Evolutionary conservation across 2,113 vertebrate genomes (phyloP), one percentile per base, ranked within the genome.

Genomic region (Antidorcas marsupialis): DNA sequence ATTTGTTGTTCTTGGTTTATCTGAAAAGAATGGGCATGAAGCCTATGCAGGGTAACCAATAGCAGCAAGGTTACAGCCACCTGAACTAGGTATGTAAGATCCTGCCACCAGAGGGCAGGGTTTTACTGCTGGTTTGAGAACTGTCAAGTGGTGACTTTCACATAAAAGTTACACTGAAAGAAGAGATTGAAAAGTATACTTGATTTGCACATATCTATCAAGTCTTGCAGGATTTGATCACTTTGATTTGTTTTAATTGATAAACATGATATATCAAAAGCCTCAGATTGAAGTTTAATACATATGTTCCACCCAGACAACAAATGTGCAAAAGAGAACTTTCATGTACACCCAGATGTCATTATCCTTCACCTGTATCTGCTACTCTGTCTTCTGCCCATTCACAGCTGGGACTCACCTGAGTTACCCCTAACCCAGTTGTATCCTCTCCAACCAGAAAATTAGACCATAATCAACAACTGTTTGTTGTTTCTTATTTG

Each of bases 101-200:
- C 30, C 53, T 79, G 45, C 55, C 45, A 91, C 33, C 3, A 71
- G 62, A 6, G 25, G 47, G 50, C 36, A 74, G 62, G 15, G 45
- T 30, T 79, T 59, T 60, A n/a, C 62, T 92, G 27, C 2, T 30
- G 3, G 96, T 82, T 36, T 97, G 98, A 98, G 89, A 94, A 97
- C 97, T 59, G 39, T 98, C 79, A 93, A 90, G 86, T 96, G 85
- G 96, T 98, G 95, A 98, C 95, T 99, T 99, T 98, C 97, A 99
- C 98, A 99, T 45, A 98, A 98, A 99, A 99, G 97, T 97, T 98
- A 98, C 98, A 99, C 91, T 59, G 13, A 95, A 97, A 98, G 91
- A 97, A 98, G 97, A 98, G 92, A 93, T 36, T 91, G 95, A 98
- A 98, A 98, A 99, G 96, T 97, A 97, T 97, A 98, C 97, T 45